Evolutionary conservation across 2,888 invertebrate genomes (phyloP).

Genomic region (Clusia tigrina): DNA sequence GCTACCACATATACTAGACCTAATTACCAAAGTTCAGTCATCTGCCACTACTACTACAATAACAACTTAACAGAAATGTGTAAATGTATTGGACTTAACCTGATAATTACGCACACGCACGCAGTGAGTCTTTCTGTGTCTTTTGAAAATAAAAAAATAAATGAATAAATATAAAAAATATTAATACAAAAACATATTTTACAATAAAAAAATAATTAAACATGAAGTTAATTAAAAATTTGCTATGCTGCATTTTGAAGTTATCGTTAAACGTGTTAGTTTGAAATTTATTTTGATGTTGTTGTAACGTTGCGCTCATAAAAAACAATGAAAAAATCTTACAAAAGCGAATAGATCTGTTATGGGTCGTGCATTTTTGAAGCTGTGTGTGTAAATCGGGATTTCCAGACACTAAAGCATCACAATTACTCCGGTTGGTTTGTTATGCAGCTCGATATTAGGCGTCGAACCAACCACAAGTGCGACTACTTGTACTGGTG

Average conservation of each 20-base stretch:
- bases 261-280: too few species aligned
- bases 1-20: not conserved
- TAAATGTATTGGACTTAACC: conserved; percentile 63
- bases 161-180: not conserved
- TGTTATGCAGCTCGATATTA: too few species aligned
- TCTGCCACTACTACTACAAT: not conserved
- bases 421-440: too few species aligned
- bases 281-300: too few species aligned
- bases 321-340: too few species aligned
- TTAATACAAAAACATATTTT: not conserved
- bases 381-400: too few species aligned
- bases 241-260: not conserved
- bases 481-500: too few species aligned
- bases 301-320: too few species aligned
- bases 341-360: too few species aligned
- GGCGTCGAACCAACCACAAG: too few species aligned
- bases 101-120: conserved; percentile 65
- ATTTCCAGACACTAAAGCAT: too few species aligned
- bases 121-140: conserved; percentile 62
- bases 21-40: not conserved
- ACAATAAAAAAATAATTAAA: not conserved
- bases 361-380: too few species aligned
- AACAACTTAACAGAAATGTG: conserved; percentile 29
- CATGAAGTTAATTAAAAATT: not conserved
- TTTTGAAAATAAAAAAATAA: not conserved